These are phyloP conservation scores for Limnothrissa miodon DNA, from an alignment of 2,113 vertebrate genomes.

Conservation along the genomic window DNA sequence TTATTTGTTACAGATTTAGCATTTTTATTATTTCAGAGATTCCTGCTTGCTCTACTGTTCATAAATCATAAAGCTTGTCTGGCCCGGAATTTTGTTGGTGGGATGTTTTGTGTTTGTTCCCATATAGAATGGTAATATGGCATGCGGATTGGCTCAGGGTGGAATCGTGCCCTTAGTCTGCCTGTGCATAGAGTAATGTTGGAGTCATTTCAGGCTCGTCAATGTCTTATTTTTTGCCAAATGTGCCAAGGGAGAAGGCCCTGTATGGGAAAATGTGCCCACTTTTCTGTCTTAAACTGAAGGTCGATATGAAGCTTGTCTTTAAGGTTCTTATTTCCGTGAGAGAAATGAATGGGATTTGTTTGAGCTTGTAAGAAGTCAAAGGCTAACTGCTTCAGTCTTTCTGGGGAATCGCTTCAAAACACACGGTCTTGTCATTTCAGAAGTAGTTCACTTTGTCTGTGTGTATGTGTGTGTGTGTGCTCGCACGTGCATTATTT, in stretches of 20 bases:
- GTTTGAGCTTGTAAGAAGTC: neutral
- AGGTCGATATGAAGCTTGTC: neutral
- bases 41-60: neutral
- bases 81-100: neutral
- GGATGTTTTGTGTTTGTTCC: neutral
- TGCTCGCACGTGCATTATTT: no score
- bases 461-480: neutral
- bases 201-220: neutral
- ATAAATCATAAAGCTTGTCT: neutral
- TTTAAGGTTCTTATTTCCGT: neutral
- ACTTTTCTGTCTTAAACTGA: neutral
- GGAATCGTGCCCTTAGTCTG: neutral
- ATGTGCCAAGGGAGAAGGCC: constrained; percentile 1
- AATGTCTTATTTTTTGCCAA: neutral
- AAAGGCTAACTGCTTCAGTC: neutral
- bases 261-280: neutral
- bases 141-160: neutral
- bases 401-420: neutral
- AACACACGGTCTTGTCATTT: neutral
- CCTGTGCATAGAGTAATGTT: neutral
- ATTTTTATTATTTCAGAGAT: neutral
- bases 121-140: neutral
- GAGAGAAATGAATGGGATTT: neutral
- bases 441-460: neutral
- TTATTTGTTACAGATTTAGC: neutral